A percentile compares a stretch with the other conserved stretches of the same genome.
Evolutionary conservation across 2,113 vertebrate species (phyloP).

Genomic region (Coturnix japonica): DNA sequence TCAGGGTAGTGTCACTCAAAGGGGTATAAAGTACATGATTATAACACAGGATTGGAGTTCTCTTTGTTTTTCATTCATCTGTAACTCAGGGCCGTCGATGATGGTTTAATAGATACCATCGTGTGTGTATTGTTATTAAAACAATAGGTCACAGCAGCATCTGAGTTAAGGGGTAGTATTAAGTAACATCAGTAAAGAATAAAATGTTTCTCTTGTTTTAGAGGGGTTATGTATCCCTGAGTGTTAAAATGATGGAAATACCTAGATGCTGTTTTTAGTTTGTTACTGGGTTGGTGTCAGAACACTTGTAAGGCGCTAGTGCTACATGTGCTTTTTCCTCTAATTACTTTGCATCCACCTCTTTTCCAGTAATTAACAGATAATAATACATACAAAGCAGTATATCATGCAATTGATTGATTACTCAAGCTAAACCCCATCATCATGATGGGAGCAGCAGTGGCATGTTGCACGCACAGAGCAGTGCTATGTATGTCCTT

Average conservation of each 20-base stretch:
- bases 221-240: not conserved
- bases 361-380: not conserved
- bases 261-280: not conserved
- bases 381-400: not conserved
- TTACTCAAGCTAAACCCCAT: not conserved
- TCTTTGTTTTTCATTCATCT: not conserved
- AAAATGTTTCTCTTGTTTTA: not conserved
- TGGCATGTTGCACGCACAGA: fast-evolving
- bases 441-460: not conserved
- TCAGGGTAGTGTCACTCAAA: fast-evolving
- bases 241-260: not conserved
- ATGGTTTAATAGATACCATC: not conserved
- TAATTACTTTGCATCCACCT: not conserved
- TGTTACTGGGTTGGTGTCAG: not conserved
- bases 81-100: not conserved
- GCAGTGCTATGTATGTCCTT: fast-evolving
- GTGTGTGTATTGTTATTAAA: not conserved
- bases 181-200: not conserved
- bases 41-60: not conserved
- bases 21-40: fast-evolving
- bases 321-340: not conserved
- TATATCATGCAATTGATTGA: not conserved
- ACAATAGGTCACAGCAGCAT: not conserved
- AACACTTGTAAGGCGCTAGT: not conserved
- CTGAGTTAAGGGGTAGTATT: not conserved